Percentiles rank a stretch among this genome's conserved stretches.
phyloP scores from a whole-genome alignment of 2,888 invertebrate genomes.

The Cyclophora albipunctata region DNA sequence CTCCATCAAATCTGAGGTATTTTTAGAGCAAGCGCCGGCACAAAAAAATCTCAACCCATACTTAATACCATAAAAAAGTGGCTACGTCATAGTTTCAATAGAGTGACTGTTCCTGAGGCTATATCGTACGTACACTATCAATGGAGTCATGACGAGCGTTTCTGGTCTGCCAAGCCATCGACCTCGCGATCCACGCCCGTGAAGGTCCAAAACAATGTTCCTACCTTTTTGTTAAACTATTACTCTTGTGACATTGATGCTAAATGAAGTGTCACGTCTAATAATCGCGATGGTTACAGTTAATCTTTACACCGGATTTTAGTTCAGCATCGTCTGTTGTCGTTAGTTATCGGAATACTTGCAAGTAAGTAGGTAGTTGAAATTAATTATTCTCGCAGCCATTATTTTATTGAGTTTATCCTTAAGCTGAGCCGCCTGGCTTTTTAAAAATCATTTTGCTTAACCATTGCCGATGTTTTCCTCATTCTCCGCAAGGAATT shows the following conservation, averaged over 20 bases:
- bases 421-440: not conserved
- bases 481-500: not conserved
- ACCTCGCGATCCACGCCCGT: conserved; percentile 40
- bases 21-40: too few relatives aligned
- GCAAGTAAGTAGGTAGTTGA: too few relatives aligned
- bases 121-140: not conserved
- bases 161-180: conserved; percentile 33
- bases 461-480: not conserved
- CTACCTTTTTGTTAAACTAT: conserved; percentile 39
- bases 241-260: conserved; percentile 50
- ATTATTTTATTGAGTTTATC: not conserved
- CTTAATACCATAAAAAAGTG: too few relatives aligned
- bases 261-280: conserved; percentile 54
- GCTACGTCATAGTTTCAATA: conserved; percentile 3
- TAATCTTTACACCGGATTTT: conserved; percentile 22
- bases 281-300: conserved; percentile 29
- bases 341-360: not conserved
- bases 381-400: too few relatives aligned
- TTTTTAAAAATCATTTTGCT: not conserved
- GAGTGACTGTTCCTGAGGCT: conserved; percentile 9
- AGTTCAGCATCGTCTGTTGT: conserved; percentile 1
- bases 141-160: conserved; percentile 7
- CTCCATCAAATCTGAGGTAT: too few relatives aligned
- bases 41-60: too few relatives aligned
- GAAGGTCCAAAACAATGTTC: conserved; percentile 33